phyloP scores from a whole-genome alignment of 2,797 vertebrate species.

The Anabacerthia variegaticeps region DNA sequence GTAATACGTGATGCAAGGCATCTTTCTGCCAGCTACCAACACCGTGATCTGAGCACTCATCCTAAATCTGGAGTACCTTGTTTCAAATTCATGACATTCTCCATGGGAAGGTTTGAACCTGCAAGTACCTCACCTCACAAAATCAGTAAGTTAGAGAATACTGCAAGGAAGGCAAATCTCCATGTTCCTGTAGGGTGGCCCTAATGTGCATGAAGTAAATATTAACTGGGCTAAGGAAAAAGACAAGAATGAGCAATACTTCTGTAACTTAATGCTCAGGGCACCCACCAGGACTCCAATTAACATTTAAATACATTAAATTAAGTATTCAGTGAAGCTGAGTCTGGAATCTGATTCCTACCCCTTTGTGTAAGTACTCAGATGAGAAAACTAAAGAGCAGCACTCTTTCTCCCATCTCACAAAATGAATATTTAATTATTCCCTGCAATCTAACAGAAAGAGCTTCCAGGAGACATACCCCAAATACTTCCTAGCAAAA shows the following conservation, averaged over 20 bases:
- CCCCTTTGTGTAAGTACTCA: background rate
- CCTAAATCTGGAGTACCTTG: background rate
- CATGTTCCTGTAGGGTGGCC: background rate
- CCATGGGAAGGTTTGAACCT: background rate
- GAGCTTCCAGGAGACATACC: background rate
- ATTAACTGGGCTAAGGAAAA: constrained; percentile 32
- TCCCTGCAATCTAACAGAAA: background rate
- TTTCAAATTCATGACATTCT: background rate
- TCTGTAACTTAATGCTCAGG: constrained; percentile 2
- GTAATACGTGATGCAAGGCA: background rate
- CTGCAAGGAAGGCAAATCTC: background rate
- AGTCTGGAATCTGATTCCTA: background rate
- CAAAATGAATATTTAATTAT: constrained; percentile 34
- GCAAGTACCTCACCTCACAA: background rate
- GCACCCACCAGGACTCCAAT: constrained; percentile 46
- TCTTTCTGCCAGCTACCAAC: background rate
- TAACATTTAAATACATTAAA: constrained; percentile 59
- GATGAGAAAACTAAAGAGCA: constrained; percentile 14
- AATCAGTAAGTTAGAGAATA: background rate
- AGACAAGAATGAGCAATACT: constrained; percentile 23
- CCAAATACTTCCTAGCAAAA: background rate
- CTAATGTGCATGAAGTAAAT: constrained; percentile 24
- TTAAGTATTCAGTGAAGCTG: constrained; percentile 28
- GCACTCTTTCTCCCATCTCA: background rate
- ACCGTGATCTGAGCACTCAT: background rate